Evolutionary conservation across 2,797 vertebrate genomes (phyloP).

Genomic region (Rhadinocentrus ornatus): DNA sequence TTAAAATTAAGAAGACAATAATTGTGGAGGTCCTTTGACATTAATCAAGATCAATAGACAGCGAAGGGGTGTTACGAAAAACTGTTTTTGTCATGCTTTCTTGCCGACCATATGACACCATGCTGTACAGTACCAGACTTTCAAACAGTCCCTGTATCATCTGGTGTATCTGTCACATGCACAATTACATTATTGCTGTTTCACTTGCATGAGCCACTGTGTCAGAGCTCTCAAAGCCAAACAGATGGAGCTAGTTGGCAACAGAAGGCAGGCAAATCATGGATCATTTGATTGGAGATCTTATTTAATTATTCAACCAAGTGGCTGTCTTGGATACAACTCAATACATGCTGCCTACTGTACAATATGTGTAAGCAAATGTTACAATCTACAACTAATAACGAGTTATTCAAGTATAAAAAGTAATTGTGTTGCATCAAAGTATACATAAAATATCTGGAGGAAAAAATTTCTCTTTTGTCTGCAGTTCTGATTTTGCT

Average conservation of each 20-base stretch:
- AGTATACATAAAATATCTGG: slow-evolving; percentile 25
- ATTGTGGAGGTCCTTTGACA: slow-evolving; percentile 33
- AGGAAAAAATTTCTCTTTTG: slow-evolving; percentile 6
- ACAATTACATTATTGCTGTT: slow-evolving; percentile 81
- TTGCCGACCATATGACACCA: slow-evolving; percentile 72
- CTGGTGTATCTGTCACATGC: slow-evolving; percentile 78
- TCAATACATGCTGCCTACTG: slow-evolving; percentile 74
- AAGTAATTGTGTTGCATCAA: slow-evolving; percentile 24
- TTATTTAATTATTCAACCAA: slow-evolving; percentile 84
- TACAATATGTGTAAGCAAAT: slow-evolving; percentile 80
- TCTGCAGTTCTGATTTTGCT: slow-evolving; percentile 21
- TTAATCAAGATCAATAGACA: slow-evolving; percentile 37
- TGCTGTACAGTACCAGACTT: slow-evolving; percentile 75
- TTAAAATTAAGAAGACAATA: slow-evolving; percentile 30
- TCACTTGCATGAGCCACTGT: slow-evolving; percentile 80
- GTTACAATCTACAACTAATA: slow-evolving; percentile 67
- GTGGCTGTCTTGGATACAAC: slow-evolving; percentile 72
- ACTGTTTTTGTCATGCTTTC: slow-evolving; percentile 69
- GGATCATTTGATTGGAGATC: slow-evolving; percentile 81
- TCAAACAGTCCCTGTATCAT: slow-evolving; percentile 76
- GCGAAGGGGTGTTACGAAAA: slow-evolving; percentile 46
- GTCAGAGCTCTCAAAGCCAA: slow-evolving; percentile 82
- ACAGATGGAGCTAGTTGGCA: slow-evolving; percentile 84
- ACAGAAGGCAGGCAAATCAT: slow-evolving; percentile 83
- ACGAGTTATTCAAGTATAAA: slow-evolving; percentile 45